Percentiles rank a stretch among this genome's conserved stretches.
Conservation (phyloP, 2,113 vertebrate species). For the Actenoides lindsayi region DNA sequence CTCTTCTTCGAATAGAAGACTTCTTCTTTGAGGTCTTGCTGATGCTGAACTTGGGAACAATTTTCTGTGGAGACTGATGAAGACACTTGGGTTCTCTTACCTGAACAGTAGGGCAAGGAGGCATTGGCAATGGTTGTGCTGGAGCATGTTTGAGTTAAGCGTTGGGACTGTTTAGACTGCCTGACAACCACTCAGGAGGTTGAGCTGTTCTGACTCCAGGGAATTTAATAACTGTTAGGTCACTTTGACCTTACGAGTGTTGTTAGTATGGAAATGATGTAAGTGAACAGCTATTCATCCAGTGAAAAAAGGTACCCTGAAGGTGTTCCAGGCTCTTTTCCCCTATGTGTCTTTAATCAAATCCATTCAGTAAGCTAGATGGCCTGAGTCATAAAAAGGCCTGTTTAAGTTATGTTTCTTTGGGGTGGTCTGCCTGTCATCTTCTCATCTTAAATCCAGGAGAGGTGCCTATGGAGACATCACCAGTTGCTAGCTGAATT, state of each 20-base stretch:
- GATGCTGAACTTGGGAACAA: neutral
- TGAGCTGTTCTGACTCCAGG: neutral
- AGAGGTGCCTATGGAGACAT: neutral
- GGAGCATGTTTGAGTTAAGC: neutral
- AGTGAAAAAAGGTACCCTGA: neutral
- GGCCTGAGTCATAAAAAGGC: neutral
- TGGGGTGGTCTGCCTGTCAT: accelerated
- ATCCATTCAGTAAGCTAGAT: neutral
- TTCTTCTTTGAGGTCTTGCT: neutral
- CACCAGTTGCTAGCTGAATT: neutral
- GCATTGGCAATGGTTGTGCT: accelerated
- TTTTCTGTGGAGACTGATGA: accelerated
- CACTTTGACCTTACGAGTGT: neutral
- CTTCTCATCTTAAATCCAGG: neutral
- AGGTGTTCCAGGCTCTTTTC: neutral
- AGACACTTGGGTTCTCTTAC: neutral
- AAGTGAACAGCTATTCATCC: neutral
- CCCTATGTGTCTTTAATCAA: neutral
- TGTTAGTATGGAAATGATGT: neutral
- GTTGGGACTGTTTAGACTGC: neutral
- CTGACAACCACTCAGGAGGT: neutral
- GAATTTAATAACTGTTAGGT: neutral
- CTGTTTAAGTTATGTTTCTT: neutral
- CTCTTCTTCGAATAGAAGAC: neutral
- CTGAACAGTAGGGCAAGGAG: neutral